These are phyloP conservation scores for Cochlearius cochlearius DNA, from an alignment of 2,113 vertebrate genomes.

Conservation along the genomic window DNA sequence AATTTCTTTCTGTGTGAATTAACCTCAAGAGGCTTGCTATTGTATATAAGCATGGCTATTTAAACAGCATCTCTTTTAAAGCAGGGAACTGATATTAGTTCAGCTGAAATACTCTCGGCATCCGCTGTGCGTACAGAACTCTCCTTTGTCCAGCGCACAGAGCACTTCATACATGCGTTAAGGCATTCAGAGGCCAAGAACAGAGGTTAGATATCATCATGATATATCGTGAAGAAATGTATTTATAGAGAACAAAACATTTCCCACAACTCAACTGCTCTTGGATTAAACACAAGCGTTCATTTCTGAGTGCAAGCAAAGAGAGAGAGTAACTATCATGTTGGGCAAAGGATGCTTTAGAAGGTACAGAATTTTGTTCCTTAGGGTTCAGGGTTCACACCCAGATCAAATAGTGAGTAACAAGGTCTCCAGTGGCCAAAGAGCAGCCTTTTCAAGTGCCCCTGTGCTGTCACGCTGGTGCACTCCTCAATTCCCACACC, in stretches of 20 bases:
- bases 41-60: not conserved
- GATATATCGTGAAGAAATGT: not conserved
- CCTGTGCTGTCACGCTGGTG: not conserved
- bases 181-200: not conserved
- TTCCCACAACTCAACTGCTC: not conserved
- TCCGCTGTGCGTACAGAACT: not conserved
- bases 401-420: not conserved
- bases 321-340: not conserved
- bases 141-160: not conserved
- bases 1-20: not conserved
- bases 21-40: not conserved
- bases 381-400: not conserved
- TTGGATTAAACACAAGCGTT: not conserved
- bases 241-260: not conserved
- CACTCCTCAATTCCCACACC: rapidly evolving
- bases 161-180: not conserved
- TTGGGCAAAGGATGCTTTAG: not conserved
- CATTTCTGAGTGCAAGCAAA: not conserved
- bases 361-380: not conserved
- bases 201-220: not conserved
- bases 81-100: not conserved
- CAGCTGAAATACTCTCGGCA: not conserved
- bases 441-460: not conserved
- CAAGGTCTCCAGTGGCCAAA: not conserved
- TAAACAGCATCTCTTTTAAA: not conserved